Conservation (phyloP, 2,113 vertebrate genomes). For the Oryzias javanicus region DNA sequence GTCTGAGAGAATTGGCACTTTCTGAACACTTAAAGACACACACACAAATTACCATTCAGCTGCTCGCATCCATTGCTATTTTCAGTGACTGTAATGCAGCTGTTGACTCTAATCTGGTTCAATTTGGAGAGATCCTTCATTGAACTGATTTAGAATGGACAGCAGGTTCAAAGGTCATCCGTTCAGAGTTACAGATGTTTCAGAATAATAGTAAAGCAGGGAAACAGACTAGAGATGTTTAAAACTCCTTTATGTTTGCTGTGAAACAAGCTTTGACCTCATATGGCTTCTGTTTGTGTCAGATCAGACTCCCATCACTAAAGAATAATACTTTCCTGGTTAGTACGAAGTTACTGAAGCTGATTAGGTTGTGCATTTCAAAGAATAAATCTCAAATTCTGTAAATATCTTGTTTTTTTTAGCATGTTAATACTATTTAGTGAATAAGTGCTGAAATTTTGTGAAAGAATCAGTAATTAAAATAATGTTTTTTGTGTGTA, state of each 20-base stretch:
- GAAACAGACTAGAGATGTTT: neutral
- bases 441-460: too few relatives aligned
- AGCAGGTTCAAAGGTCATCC: slow-evolving; percentile 16
- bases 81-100: slow-evolving; percentile 32
- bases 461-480: too few relatives aligned
- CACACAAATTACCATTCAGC: slow-evolving; percentile 25
- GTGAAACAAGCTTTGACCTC: neutral
- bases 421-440: too few relatives aligned
- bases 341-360: too few relatives aligned
- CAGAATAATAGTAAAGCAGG: slow-evolving; percentile 11
- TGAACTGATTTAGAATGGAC: slow-evolving; percentile 38
- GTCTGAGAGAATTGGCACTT: slow-evolving; percentile 51
- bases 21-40: slow-evolving; percentile 17
- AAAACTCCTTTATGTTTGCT: slow-evolving; percentile 3
- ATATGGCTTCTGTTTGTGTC: neutral
- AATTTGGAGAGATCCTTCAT: slow-evolving; percentile 37
- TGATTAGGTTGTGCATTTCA: too few relatives aligned
- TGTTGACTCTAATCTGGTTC: slow-evolving; percentile 35
- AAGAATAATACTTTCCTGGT: too few relatives aligned
- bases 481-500: too few relatives aligned
- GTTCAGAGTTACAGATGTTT: slow-evolving; percentile 17
- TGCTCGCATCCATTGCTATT: neutral
- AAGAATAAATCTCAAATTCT: too few relatives aligned
- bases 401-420: too few relatives aligned
- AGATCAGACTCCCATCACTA: too few relatives aligned